Evolutionary conservation across 1,140 invertebrate genomes (phyloP), one percentile per base, ranked within the genome.

Genomic region (Drosophila mojavensis): DNA sequence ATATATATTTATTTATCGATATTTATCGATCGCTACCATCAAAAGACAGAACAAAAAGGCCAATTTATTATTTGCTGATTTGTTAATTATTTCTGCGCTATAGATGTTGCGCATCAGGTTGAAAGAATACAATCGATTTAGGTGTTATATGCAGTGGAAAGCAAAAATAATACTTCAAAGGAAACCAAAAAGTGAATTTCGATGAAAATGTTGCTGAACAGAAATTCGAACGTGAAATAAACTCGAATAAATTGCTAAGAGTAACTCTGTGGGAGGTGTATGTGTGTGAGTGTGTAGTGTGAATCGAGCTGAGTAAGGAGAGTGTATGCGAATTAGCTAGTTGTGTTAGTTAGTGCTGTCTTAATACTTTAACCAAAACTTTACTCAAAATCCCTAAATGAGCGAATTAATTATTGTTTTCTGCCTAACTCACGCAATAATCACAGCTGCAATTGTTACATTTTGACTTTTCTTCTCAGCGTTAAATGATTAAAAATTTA

Each of bases 381-480:
- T 4, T 28, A 17, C 13, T 59, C 13, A 20, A 30, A 48, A 13
- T 28, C 39, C 55, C 63, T 36, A 51, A 60, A 72, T 39, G 41
- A 58, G 39, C 28, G 59, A 41, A 65, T 20, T 47, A 78, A 69
- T 75, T 81, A 65, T 75, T 70, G 41, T 75, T 75, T 36, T 54
- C 45, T 41, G 62, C 53, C 47, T 39, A 75, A 50, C 75, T 81
- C 78, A 73, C 61, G 65, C 75, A 70, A 73, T 63, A 88, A 86
- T 86, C 82, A 86, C 82, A 86, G 82, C 79, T 70, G 48, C 70
- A 70, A 55, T 60, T 48, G 78, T 85, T 73, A 78, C 59, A 55
- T 60, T 45, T 81, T 85, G 76, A 78, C 59, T 72, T 76, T 78
- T 83, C 73, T 55, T 65, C 59, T 84, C 50, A 73, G 77, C 66